Evolutionary conservation across 1,140 invertebrate genomes (phyloP).

Genomic region (Bombyx mandarina): DNA sequence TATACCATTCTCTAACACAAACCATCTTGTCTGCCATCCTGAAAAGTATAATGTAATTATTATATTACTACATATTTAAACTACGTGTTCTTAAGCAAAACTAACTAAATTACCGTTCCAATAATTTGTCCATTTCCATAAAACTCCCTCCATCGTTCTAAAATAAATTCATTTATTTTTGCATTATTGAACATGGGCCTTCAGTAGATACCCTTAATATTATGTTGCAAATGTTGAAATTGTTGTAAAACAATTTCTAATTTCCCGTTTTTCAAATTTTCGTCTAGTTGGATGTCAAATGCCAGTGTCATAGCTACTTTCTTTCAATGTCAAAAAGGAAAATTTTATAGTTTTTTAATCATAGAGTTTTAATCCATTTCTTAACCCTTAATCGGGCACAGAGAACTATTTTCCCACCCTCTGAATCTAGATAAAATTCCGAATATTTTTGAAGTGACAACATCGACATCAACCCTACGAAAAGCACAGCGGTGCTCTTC

Average conservation of each 20-base stretch:
- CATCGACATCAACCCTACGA: too few relatives aligned
- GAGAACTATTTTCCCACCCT: too few relatives aligned
- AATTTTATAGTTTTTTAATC: too few relatives aligned
- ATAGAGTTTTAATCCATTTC: too few relatives aligned
- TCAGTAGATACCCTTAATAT: too few relatives aligned
- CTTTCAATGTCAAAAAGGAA: too few relatives aligned
- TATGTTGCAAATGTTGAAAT: too few relatives aligned
- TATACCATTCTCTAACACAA: slow-evolving; percentile 85
- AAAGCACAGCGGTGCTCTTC: too few relatives aligned
- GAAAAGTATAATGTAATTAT: slow-evolving; percentile 21
- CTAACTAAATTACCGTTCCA: slow-evolving; percentile 77
- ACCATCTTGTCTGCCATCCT: slow-evolving; percentile 92
- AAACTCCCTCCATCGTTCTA: slow-evolving; percentile 78
- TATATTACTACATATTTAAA: slow-evolving; percentile 2
- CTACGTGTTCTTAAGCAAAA: background rate
- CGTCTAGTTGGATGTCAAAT: slow-evolving; percentile 24
- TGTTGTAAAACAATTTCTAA: too few relatives aligned
- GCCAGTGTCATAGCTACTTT: slow-evolving; percentile 7
- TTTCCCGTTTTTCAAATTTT: slow-evolving; percentile 4
- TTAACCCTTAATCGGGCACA: too few relatives aligned
- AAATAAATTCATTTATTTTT: background rate
- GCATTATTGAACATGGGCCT: background rate
- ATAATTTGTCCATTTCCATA: slow-evolving; percentile 90
- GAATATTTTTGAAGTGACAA: too few relatives aligned
- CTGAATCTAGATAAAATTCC: too few relatives aligned